Evolutionary conservation across 2,888 invertebrate genomes (phyloP), one percentile per base, ranked within the genome.

Genomic region (Hipparchia semele): DNA sequence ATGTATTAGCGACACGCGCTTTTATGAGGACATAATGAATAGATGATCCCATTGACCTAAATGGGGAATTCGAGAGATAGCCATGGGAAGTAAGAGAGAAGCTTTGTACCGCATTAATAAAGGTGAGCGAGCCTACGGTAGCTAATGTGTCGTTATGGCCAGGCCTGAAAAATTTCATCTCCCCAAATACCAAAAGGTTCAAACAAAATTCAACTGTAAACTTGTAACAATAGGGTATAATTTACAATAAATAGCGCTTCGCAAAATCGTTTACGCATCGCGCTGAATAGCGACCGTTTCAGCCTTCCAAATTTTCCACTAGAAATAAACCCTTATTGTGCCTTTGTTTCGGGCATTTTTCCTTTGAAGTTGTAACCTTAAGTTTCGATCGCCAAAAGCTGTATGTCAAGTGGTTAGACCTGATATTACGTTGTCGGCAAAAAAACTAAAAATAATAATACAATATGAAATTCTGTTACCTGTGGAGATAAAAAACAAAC

Each of bases 101-200:
- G 84, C 87, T 89, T 85, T 91, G 91, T 90, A 88, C 86, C 88
- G 83, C 90, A 91, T 91, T 91, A 90, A 90, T 91, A 91, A 90
- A 92, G 90, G 91, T 91, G 72, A 91, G 88, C 86, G 88, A 86
- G 87, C 85, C 87, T 86, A 84, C 88, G 88, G 87, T 87, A 84
- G 85, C 89, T 92, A 92, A 92, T 92, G 91, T 91, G 89, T 86
- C 88, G 90, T 92, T 91, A 92, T 88, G 88, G 85, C 86, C 88
- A 87, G 84, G 86, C 86, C 91, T 88, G 89, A 90, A 91, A 91
- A 91, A 91, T 89, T 90, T 90, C 84, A 87, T 86, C 84, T 82
- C 85, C 86, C 84, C 83, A 81, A 81, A 82, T 81, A 78, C 75
- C 78, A 65, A 53, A 58, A 59, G 67, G 65, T 61, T 66, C 82